Base-by-base conservation (phyloP, 2,797 vertebrate species). In the Xiphorhynchus erythropygius region DNA sequence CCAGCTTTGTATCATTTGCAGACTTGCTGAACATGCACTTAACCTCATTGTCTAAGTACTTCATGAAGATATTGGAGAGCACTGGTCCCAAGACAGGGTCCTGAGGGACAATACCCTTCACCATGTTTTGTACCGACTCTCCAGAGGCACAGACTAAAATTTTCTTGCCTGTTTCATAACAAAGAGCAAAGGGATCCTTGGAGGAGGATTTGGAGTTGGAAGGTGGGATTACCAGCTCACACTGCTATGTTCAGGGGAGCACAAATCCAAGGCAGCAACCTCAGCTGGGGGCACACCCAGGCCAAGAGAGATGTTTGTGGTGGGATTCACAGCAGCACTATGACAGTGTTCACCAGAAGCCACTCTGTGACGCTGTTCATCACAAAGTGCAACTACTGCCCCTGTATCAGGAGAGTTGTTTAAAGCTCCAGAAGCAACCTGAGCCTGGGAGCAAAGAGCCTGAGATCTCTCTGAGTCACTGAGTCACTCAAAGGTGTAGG, bases 221-320 rank as follows among this genome's bases (percentile, higher is more conserved):
- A 82, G 32, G n/a, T 0, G 3, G 35, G 39, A 50, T 64, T 55
- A 22, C 59, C 21, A 8, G 50, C 33, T 91, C 33, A 15, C 0
- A 0, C 53, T 0, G 0, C 53, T 57, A 22, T 21, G 23, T 74
- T 73, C 63, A 47, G 33, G 9, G 39, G 12, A 68, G n/a, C 65
- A 30, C 19, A 52, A 3, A 33, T 62, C 65, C 5, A 1, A 62
- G 47, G 39, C 74, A 81, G 37, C 18, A 65, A 11, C 13, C 15
- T 22, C 30, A 42, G 41, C 0, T 63, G 33, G 18, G 11, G 6
- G 30, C 55, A 67, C n/a, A 65, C 17, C 14, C 19, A 42, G 65
- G 44, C 39, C 49, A 28, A 57, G 27, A 46, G 50, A 33, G 13
- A 5, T 7, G 28, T 33, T 44, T 1, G 2, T 32, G 32, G 21